Conservation (phyloP, 2,113 vertebrate genomes). For the Pavo muticus region DNA sequence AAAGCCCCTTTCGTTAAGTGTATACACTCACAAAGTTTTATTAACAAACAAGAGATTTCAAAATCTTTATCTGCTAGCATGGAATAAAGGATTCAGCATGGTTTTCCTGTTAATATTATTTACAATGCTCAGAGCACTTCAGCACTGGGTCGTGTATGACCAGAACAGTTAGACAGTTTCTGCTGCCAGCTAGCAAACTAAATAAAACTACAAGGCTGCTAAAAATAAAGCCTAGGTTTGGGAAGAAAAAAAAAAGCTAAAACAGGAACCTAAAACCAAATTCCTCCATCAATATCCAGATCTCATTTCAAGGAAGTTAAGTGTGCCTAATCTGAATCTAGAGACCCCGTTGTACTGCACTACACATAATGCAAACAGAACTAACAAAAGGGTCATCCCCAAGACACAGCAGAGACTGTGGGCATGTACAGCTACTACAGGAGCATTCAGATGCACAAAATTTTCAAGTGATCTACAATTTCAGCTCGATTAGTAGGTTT, state of each 20-base stretch:
- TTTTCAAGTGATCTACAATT: slow-evolving; percentile 20
- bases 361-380: background rate
- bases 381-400: background rate
- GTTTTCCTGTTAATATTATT: slow-evolving; percentile 42
- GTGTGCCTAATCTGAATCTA: background rate
- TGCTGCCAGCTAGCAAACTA: too few relatives aligned
- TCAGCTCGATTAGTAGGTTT: slow-evolving; percentile 28
- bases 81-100: slow-evolving; percentile 38
- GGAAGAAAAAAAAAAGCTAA: too few relatives aligned
- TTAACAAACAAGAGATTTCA: slow-evolving; percentile 26
- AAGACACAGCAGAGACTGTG: background rate
- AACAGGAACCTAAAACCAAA: background rate
- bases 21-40: slow-evolving; percentile 22
- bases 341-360: background rate
- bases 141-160: background rate
- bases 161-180: too few relatives aligned
- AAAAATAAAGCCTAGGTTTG: too few relatives aligned
- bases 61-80: slow-evolving; percentile 34
- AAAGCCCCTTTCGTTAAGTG: slow-evolving; percentile 7
- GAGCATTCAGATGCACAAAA: background rate
- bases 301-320: background rate
- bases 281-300: background rate
- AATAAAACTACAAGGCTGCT: too few relatives aligned
- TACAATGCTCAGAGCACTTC: background rate
- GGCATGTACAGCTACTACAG: background rate